These are phyloP conservation scores for Amblyopsis rosae DNA, from an alignment of 2,113 vertebrate species.

Conservation along the genomic window DNA sequence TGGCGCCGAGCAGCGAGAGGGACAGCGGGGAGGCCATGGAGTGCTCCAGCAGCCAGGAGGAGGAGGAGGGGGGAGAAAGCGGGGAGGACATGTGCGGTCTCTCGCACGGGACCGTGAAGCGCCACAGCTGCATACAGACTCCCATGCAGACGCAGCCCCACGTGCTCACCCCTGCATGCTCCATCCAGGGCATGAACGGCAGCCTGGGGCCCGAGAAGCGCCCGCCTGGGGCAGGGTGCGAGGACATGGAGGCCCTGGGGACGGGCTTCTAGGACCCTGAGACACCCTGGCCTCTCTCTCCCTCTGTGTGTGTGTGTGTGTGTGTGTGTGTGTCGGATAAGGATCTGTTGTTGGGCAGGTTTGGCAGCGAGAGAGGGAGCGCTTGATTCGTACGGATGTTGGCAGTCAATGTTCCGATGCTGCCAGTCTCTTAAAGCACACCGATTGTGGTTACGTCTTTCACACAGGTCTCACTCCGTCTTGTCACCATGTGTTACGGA, in stretches of 20 bases:
- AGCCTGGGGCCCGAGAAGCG: not conserved
- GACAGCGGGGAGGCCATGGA: conserved; percentile 90
- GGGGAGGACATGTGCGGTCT: conserved; percentile 24
- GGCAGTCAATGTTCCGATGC: conserved; percentile 42
- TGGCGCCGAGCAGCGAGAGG: conserved; percentile 57
- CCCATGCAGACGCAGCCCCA: not conserved
- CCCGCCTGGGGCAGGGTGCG: conserved; percentile 45
- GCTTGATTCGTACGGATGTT: not conserved
- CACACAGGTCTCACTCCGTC: conserved; percentile 1
- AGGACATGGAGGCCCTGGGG: conserved; percentile 80
- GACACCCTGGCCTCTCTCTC: conserved; percentile 40
- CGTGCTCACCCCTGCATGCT: not conserved
- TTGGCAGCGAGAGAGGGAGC: not conserved
- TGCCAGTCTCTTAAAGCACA: conserved; percentile 9
- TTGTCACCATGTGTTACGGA: conserved; percentile 15
- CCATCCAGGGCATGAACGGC: not conserved
- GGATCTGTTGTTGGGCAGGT: not conserved
- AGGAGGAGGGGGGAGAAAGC: conserved; percentile 33
- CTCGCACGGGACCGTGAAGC: conserved; percentile 25
- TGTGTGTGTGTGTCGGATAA: not conserved
- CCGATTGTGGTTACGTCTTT: conserved; percentile 13
- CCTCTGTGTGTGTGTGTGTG: conserved; percentile 1
- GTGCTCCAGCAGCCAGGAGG: conserved; percentile 82
- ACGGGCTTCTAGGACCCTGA: conserved; percentile 47
- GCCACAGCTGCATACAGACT: not conserved